These are phyloP conservation scores for Xenopus laevis DNA, from an alignment of 2,113 vertebrate genomes.

Conservation along the genomic window DNA sequence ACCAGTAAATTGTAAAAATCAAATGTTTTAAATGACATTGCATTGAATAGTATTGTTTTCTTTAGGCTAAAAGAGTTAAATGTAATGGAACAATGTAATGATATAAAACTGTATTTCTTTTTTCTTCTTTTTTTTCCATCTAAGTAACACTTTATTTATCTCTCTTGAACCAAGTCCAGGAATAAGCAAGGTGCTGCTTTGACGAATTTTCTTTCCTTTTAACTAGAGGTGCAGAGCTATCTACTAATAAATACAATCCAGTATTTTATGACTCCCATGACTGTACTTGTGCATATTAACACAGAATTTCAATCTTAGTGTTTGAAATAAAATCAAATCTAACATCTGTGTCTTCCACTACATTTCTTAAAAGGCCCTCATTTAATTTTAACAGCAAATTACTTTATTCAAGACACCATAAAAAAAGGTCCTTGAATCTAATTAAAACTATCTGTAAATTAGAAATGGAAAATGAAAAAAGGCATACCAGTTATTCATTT, in stretches of 20 bases:
- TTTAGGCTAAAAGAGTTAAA: too few relatives aligned
- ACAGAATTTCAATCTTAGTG: conserved; percentile 69
- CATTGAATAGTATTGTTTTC: too few relatives aligned
- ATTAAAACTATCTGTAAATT: conserved; percentile 29
- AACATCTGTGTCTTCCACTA: conserved; percentile 69
- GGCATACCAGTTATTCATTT: conserved; percentile 12
- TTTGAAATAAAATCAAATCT: conserved; percentile 71
- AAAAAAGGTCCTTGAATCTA: conserved; percentile 8
- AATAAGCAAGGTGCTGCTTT: conserved; percentile 52
- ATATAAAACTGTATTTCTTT: not conserved
- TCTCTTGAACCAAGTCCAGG: too few relatives aligned
- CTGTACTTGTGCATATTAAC: conserved; percentile 72
- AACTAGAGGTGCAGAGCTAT: conserved; percentile 63
- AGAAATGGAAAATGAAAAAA: conserved; percentile 17
- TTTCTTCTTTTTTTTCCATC: not conserved
- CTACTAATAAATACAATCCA: conserved; percentile 69
- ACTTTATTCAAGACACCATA: conserved; percentile 24
- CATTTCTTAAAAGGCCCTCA: conserved; percentile 59
- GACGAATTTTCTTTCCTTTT: conserved; percentile 68
- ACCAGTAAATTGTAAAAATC: too few relatives aligned
- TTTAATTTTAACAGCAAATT: conserved; percentile 61
- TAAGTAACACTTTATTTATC: not conserved
- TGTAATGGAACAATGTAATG: not conserved
- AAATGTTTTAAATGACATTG: too few relatives aligned
- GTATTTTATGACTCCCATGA: conserved; percentile 68